These are phyloP conservation scores for Leucoptera coffeella DNA, from an alignment of 2,888 invertebrate species.

Conservation along the genomic window DNA sequence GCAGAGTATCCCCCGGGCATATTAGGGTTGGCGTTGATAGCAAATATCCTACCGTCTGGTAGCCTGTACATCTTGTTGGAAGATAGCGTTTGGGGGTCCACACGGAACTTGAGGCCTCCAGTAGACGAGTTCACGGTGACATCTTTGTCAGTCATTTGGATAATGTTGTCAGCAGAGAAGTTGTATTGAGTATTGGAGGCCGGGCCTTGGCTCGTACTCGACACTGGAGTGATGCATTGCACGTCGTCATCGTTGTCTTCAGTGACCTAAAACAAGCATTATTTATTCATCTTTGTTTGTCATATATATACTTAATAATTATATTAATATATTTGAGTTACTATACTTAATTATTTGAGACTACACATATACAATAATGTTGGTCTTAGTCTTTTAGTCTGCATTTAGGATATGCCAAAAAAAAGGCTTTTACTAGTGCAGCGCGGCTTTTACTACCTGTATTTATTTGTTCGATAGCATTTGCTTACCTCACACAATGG, in stretches of 20 bases:
- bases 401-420: too few relatives aligned
- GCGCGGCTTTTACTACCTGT: too few relatives aligned
- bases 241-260: constrained; percentile 42
- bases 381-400: too few relatives aligned
- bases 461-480: too few relatives aligned
- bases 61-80: constrained; percentile 47
- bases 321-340: too few relatives aligned
- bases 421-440: too few relatives aligned
- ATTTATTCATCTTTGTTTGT: background rate
- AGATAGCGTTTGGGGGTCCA: constrained; percentile 43
- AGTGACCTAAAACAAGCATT: constrained; percentile 17
- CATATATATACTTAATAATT: background rate
- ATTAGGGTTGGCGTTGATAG: constrained; percentile 37
- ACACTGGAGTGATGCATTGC: constrained; percentile 37
- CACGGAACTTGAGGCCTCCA: constrained; percentile 42
- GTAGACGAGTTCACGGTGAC: constrained; percentile 41
- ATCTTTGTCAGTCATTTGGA: constrained; percentile 47
- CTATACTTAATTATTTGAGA: too few relatives aligned
- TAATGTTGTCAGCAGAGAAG: constrained; percentile 22
- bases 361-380: too few relatives aligned
- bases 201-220: constrained; percentile 9
- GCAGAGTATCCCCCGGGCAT: constrained; percentile 50
- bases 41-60: constrained; percentile 44
- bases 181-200: background rate
- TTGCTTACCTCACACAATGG: too few relatives aligned